phyloP scores from a whole-genome alignment of 2,797 vertebrate species.

The Cirrhinus molitorella region DNA sequence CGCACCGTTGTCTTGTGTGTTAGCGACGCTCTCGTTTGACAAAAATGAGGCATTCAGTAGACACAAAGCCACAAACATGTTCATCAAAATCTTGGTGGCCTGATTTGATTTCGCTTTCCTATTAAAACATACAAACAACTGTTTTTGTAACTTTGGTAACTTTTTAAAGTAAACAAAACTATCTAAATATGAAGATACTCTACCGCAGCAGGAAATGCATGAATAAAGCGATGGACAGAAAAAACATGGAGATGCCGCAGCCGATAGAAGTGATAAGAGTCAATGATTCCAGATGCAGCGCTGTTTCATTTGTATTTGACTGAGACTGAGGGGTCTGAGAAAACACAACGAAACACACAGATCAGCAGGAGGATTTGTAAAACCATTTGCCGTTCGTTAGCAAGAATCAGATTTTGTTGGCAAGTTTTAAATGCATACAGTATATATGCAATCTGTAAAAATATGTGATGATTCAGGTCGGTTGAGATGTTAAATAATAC shows the following conservation, averaged over 20 bases:
- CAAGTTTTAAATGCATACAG: neutral
- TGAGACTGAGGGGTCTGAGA: neutral
- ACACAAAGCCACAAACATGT: too few relatives aligned
- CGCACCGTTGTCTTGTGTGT: too few relatives aligned
- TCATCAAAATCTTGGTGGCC: too few relatives aligned
- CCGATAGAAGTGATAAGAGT: conserved; percentile 65
- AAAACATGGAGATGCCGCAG: too few relatives aligned
- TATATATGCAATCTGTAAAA: too few relatives aligned
- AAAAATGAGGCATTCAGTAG: too few relatives aligned
- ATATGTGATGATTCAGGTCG: too few relatives aligned
- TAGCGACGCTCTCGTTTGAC: too few relatives aligned
- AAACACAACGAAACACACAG: neutral
- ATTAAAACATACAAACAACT: too few relatives aligned
- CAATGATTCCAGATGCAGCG: conserved; percentile 54
- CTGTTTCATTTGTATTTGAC: conserved; percentile 9
- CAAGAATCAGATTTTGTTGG: neutral
- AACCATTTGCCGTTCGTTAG: neutral
- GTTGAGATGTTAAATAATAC: too few relatives aligned
- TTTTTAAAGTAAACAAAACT: neutral
- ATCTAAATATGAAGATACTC: neutral
- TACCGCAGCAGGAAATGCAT: conserved; percentile 61
- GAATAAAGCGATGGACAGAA: too few relatives aligned
- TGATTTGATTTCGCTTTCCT: too few relatives aligned
- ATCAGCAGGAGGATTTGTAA: neutral
- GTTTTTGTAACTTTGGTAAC: neutral